A percentile compares a stretch with the other conserved stretches of the same genome.
These are phyloP conservation scores for Henicopernis longicauda DNA, from an alignment of 2,113 vertebrate genomes.

Conservation along the genomic window DNA sequence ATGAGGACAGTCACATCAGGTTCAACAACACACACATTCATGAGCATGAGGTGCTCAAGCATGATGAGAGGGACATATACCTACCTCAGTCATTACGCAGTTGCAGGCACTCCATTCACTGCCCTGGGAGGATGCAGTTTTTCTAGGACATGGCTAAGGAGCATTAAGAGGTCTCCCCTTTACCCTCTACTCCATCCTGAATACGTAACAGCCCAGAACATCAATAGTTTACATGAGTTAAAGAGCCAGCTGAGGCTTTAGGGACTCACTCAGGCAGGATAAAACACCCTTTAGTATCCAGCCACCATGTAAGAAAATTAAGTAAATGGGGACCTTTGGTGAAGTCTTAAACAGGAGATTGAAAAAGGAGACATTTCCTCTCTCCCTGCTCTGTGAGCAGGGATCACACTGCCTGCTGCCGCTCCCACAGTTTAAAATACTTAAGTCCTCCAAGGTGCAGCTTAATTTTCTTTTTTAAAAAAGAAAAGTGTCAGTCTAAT, in stretches of 20 bases:
- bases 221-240: background rate
- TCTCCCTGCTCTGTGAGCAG: background rate
- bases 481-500: conserved; percentile 81
- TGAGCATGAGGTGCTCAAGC: background rate
- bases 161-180: conserved; percentile 4
- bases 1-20: background rate
- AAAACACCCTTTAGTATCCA: conserved; percentile 15
- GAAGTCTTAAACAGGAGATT: background rate
- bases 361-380: conserved; percentile 7
- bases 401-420: conserved; percentile 29
- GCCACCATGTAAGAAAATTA: background rate
- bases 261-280: conserved; percentile 2
- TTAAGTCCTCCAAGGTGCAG: conserved; percentile 68
- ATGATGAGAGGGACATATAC: background rate
- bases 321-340: background rate
- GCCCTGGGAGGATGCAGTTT: background rate
- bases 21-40: background rate
- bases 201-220: conserved; percentile 1
- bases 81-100: background rate
- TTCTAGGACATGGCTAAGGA: background rate
- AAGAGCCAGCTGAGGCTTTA: conserved; percentile 36
- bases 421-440: conserved; percentile 65
- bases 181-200: conserved; percentile 5
- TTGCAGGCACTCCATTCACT: background rate
- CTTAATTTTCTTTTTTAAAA: conserved; percentile 74